phyloP scores from a whole-genome alignment of 2,888 invertebrate genomes.

The Dinocampus coccinellae region DNA sequence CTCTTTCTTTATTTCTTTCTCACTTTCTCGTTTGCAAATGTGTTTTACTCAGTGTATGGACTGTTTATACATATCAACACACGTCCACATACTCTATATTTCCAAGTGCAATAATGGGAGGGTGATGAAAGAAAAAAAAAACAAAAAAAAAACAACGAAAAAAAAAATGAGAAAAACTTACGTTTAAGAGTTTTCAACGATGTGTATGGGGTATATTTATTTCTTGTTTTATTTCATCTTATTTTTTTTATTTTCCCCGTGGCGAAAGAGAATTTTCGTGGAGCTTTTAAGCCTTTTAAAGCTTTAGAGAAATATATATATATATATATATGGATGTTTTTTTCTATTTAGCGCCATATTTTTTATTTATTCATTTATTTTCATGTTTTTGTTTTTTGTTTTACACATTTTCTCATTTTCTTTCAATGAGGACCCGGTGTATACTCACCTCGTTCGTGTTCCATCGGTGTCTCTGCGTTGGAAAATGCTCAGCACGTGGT shows the following conservation, averaged over 20 bases:
- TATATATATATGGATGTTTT: background rate
- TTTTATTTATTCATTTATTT: background rate
- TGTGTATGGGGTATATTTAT: slow-evolving; percentile 10
- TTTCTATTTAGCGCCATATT: background rate
- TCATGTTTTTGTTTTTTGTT: background rate
- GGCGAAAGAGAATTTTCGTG: background rate
- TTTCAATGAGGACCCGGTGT: background rate
- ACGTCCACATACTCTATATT: background rate
- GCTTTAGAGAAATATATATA: background rate
- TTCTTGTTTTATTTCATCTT: slow-evolving; percentile 2
- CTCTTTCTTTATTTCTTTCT: no score
- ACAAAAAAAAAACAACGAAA: slow-evolving; percentile 18
- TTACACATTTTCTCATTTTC: background rate
- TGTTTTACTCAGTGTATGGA: background rate
- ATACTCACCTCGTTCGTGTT: slow-evolving; percentile 96
- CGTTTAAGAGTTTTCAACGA: slow-evolving; percentile 24
- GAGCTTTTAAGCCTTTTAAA: background rate
- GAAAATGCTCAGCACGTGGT: slow-evolving; percentile 94
- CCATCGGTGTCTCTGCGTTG: slow-evolving; percentile 95
- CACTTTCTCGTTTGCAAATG: slow-evolving; percentile 1
- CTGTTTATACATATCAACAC: slow-evolving; percentile 3
- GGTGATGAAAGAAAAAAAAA: slow-evolving; percentile 7
- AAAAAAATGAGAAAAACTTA: slow-evolving; percentile 21
- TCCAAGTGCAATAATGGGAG: slow-evolving; percentile 18
- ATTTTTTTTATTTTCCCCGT: background rate